Evolutionary conservation across 2,113 vertebrate species (phyloP), one percentile per base, ranked within the genome.

Genomic region (Hyperopisus bebe): DNA sequence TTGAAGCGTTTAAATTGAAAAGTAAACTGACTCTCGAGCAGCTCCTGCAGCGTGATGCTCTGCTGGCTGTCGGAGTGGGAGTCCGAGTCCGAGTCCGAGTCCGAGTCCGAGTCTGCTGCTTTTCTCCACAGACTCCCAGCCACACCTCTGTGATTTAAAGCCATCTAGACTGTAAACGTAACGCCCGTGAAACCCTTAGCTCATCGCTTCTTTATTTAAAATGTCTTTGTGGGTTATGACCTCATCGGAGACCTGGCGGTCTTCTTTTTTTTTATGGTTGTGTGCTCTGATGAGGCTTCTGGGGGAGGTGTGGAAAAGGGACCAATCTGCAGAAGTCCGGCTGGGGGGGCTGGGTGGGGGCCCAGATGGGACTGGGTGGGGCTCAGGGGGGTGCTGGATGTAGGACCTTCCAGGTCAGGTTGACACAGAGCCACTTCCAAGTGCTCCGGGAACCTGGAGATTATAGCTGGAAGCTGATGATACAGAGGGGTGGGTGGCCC

Each of bases 381-480:
- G 84, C 8, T 80, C 21, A 5, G 86, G 70, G 48, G 85, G 19
- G 21, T 13, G 6, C 70, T 2, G 66, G 62, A 15, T 44, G 70
- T 35, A 31, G 66, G 42, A 62, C 1, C 39, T 66, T 88, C 86
- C 58, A 88, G n/a, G 85, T 13, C 44, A 55, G 94, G 92, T 95
- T 93, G 93, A 94, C 93, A 93, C 93, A 90, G 90, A 91, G 93
- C 83, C 91, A 93, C 91, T 92, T 93, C 93, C 92, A 94, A 94
- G 94, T 94, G 93, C 92, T 91, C 88, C 91, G 93, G 88, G 89
- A 94, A 94, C 94, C 93, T 91, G 86, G 35, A 92, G 94, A 95
- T 94, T 94, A 92, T 92, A 94, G 91, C 89, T 19, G 88, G 91
- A 90, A 88, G 46, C 66, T 50, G 46, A 77, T 51, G 27, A 39